These are phyloP conservation scores for Diorhabda elongata DNA, from an alignment of 1,140 invertebrate genomes.

Conservation along the genomic window DNA sequence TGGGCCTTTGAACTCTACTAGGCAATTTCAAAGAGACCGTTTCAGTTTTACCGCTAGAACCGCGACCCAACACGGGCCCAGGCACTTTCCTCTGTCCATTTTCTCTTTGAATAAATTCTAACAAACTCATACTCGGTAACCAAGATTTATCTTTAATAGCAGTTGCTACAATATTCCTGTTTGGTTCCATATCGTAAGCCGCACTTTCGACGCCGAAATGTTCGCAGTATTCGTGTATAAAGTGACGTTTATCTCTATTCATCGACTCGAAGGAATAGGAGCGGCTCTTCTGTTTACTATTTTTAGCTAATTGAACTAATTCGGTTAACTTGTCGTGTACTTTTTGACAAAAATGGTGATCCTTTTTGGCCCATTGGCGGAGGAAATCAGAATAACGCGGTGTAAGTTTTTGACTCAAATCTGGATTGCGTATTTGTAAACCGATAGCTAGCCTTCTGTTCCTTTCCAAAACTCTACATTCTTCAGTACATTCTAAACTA, in stretches of 20 bases:
- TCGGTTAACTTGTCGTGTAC: slow-evolving; percentile 82
- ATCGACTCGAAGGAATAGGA: slow-evolving; percentile 88
- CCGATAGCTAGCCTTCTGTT: slow-evolving; percentile 84
- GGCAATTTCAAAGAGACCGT: slow-evolving; percentile 34
- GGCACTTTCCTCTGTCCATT: slow-evolving; percentile 74
- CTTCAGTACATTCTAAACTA: slow-evolving; percentile 87
- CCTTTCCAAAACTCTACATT: slow-evolving; percentile 81
- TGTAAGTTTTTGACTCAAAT: slow-evolving; percentile 71
- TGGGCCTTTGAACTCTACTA: slow-evolving; percentile 4
- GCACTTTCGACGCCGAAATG: slow-evolving; percentile 91
- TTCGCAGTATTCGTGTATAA: slow-evolving; percentile 91
- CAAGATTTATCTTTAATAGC: slow-evolving; percentile 69
- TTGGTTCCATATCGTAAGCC: slow-evolving; percentile 91
- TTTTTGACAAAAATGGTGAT: slow-evolving; percentile 73
- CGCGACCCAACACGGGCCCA: slow-evolving; percentile 52
- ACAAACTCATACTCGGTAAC: slow-evolving; percentile 78
- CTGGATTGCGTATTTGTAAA: slow-evolving; percentile 85
- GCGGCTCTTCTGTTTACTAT: slow-evolving; percentile 55
- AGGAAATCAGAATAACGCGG: slow-evolving; percentile 85
- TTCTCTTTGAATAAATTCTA: slow-evolving; percentile 74
- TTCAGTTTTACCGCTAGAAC: slow-evolving; percentile 27
- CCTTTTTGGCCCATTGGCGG: slow-evolving; percentile 78
- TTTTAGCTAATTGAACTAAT: slow-evolving; percentile 83
- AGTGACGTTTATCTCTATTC: slow-evolving; percentile 84
- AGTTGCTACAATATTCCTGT: slow-evolving; percentile 90